Base-by-base conservation (phyloP, 2,797 vertebrate genomes). In the Taenioides sp. region DNA sequence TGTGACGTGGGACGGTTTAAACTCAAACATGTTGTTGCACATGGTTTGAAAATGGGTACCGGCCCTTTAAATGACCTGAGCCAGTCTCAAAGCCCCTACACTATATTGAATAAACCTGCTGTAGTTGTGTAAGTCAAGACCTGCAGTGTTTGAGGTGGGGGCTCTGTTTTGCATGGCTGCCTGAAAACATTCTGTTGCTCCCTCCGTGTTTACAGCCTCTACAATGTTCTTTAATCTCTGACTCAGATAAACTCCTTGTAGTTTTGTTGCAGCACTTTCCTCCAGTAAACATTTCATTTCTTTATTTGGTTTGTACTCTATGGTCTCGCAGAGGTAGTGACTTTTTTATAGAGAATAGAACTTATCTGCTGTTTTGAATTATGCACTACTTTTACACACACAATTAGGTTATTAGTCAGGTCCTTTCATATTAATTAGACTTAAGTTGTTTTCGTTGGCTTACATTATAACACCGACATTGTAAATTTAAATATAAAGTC, bases 141-240 rank as follows among this genome's bases (percentile, higher is more conserved):
- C 60, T 62, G 37, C 5, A 47, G 63, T 47, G 62, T 54, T 11
- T 4, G 54, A 57, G 22, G 22, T 25, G 22, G 22, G n/a, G 25
- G n/a, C 37, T 64, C n/a, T 65, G 37, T 2, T 43, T 43, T 65
- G 37, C 63, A 23, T 43, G 37, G 6, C 40, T 49, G 63, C 37
- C 28, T 27, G 5, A 65, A 23, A 65, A 43, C n/a, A 43, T 43
- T 49, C 6, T 65, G 40, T 18, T 65, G 22, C 63, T 17, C 3
- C 16, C 59, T 14, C 11, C 3, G 40, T 65, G 40, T 65, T 65
- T 40, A 65, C 63, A 17, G 22, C 6, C 37, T 47, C 63, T 27
- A 49, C 40, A 65, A 49, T 65, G 63, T 65, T 25, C 63, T 27
- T 65, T 49, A 43, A 47, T 43, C 37, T 65, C 17, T 65, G 37